phyloP scores from a whole-genome alignment of 2,113 vertebrate genomes.

The Thinocorus orbignyianus region DNA sequence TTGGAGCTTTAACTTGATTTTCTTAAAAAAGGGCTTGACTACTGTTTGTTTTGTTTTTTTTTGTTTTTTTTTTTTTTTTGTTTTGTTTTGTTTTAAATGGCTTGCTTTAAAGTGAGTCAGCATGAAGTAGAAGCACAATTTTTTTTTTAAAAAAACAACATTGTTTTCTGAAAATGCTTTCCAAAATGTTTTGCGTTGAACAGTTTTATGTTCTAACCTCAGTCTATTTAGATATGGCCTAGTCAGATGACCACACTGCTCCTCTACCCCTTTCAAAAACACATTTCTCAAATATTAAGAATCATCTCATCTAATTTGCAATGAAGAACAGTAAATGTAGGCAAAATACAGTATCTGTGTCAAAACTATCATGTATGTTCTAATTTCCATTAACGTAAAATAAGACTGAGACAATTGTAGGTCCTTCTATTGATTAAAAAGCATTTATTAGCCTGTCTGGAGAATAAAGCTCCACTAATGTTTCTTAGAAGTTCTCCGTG shows the following conservation, averaged over 20 bases:
- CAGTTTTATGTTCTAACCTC: not conserved
- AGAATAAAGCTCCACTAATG: not conserved
- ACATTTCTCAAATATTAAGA: not conserved
- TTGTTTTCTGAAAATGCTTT: not conserved
- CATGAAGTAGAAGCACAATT: fast-evolving
- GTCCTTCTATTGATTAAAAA: not conserved
- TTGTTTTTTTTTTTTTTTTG: too few relatives aligned
- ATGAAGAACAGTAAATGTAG: not conserved
- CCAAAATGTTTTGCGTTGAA: not conserved
- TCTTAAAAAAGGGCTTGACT: fast-evolving
- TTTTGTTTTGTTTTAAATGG: not conserved
- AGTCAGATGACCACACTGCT: not conserved
- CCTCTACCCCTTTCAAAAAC: fast-evolving
- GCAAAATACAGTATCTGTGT: not conserved
- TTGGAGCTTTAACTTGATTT: not conserved
- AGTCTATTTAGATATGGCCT: not conserved
- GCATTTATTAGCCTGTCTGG: not conserved
- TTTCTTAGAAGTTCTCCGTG: not conserved
- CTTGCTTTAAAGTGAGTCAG: not conserved
- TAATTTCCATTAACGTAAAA: not conserved
- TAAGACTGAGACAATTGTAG: not conserved
- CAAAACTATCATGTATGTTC: not conserved
- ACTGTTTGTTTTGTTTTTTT: not conserved
- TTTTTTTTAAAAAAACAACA: not conserved
- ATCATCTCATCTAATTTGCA: not conserved